Evolutionary conservation across 2,113 vertebrate genomes (phyloP).

Genomic region (Sander vitreus): DNA sequence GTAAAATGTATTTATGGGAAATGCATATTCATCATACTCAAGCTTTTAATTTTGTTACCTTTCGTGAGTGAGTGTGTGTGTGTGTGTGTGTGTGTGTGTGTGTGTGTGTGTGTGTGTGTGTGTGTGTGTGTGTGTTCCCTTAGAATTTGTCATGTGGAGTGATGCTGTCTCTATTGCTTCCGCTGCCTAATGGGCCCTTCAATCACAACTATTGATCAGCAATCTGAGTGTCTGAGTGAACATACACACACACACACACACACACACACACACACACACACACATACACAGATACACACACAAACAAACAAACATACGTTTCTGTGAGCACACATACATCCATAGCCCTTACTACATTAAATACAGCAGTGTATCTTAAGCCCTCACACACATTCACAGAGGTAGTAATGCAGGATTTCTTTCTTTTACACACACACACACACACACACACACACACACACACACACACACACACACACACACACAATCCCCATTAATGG

Average conservation of each 20-base stretch:
- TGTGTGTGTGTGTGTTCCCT: constrained; percentile 13
- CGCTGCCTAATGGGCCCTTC: constrained; percentile 72
- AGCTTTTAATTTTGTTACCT: constrained; percentile 71
- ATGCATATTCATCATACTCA: constrained; percentile 59
- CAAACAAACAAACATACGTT: background rate
- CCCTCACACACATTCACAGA: constrained; percentile 20
- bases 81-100: constrained; percentile 27
- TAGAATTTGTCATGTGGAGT: constrained; percentile 59
- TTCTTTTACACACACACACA: constrained; percentile 31
- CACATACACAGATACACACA: background rate
- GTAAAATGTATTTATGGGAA: constrained; percentile 52
- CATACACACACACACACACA: constrained; percentile 5
- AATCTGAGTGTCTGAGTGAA: constrained; percentile 58
- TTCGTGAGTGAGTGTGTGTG: constrained; percentile 40
- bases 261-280: background rate
- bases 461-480: constrained; percentile 22
- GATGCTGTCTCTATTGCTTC: constrained; percentile 72
- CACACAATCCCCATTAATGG: constrained; percentile 60
- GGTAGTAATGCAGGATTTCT: constrained; percentile 9
- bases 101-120: constrained; percentile 28
- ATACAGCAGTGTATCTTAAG: constrained; percentile 6
- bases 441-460: constrained; percentile 37
- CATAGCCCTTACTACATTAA: constrained; percentile 29
- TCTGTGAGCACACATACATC: background rate
- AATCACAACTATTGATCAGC: constrained; percentile 75